phyloP scores from a whole-genome alignment of 2,113 vertebrate genomes.

The Herpetotheres cachinnans region DNA sequence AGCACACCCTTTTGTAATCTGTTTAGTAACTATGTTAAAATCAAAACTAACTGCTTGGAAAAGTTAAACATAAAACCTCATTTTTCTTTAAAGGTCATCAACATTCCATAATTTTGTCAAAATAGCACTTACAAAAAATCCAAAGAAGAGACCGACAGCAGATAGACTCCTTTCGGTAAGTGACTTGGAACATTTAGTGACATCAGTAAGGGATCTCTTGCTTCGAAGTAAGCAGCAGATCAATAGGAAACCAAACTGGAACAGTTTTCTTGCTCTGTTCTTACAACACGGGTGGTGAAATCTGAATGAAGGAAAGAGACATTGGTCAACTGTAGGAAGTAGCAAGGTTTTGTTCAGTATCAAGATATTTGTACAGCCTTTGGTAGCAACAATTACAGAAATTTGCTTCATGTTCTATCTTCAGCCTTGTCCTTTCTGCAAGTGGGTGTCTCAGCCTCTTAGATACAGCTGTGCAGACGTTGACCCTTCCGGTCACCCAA shows the following conservation, averaged over 20 bases:
- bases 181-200: not conserved
- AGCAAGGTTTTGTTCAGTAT: not conserved
- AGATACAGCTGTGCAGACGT: rapidly evolving
- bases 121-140: slow-evolving; percentile 94
- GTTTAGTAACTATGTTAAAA: not conserved
- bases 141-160: slow-evolving; percentile 97
- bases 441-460: not conserved
- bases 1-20: not conserved
- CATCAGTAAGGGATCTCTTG: not conserved
- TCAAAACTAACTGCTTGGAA: not conserved
- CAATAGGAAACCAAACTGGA: not conserved
- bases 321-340: not conserved
- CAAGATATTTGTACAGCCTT: not conserved
- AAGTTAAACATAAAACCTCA: not conserved
- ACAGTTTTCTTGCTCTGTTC: not conserved
- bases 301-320: not conserved
- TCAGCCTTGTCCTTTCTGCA: not conserved
- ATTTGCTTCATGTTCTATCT: not conserved
- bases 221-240: not conserved
- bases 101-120: slow-evolving; percentile 96
- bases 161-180: slow-evolving; percentile 92
- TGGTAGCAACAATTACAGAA: not conserved
- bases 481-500: not conserved
- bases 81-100: slow-evolving; percentile 83
- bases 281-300: not conserved